These are phyloP conservation scores for Rynchops niger DNA, from an alignment of 2,113 vertebrate genomes.

Conservation along the genomic window DNA sequence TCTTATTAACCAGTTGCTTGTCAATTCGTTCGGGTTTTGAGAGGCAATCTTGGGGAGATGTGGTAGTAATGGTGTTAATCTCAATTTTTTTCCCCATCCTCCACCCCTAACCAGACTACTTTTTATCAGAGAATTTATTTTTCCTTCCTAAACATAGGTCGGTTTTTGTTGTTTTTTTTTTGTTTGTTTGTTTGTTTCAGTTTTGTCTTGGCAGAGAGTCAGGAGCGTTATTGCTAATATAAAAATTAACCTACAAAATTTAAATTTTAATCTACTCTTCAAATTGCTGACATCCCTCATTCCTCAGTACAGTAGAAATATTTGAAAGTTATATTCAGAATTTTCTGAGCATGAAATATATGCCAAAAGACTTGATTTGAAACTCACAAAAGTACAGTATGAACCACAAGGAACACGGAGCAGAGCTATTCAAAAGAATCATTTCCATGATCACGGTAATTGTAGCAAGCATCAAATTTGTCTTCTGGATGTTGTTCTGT, in stretches of 20 bases:
- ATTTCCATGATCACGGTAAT: fast-evolving
- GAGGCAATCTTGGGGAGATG: not conserved
- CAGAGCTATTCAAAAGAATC: not conserved
- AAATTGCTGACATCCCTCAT: not conserved
- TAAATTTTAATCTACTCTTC: not conserved
- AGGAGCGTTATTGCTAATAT: not conserved
- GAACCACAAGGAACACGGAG: not conserved
- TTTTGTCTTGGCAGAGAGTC: not conserved
- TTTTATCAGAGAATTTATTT: not conserved
- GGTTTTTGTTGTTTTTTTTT: too few relatives aligned
- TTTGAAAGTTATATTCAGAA: not conserved
- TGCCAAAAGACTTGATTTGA: not conserved
- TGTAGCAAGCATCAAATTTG: not conserved
- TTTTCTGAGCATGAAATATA: not conserved
- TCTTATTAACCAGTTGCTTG: not conserved
- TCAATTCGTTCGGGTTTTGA: not conserved
- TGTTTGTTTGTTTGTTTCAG: fast-evolving
- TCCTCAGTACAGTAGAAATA: not conserved
- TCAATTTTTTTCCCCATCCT: not conserved
- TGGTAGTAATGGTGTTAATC: not conserved
- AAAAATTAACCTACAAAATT: not conserved
- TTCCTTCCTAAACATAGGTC: not conserved
- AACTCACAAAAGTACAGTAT: not conserved
- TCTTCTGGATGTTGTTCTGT: not conserved
- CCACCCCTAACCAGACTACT: too few relatives aligned